These are phyloP conservation scores for Grus americana DNA, from an alignment of 2,113 vertebrate genomes.

Conservation along the genomic window DNA sequence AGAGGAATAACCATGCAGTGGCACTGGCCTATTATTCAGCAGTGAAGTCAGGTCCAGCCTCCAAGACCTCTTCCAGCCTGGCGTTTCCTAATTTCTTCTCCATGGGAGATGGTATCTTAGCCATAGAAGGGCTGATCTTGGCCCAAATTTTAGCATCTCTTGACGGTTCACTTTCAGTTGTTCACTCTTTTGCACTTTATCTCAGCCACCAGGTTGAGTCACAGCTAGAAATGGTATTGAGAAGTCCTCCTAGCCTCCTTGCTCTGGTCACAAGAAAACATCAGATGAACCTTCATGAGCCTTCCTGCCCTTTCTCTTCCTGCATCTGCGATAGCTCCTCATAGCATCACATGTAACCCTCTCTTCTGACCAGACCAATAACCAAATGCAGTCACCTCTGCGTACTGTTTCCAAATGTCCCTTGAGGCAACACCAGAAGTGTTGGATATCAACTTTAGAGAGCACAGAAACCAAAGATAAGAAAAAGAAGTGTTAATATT, in stretches of 20 bases:
- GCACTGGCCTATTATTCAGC: not conserved
- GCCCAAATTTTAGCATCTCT: not conserved
- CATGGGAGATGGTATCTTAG: not conserved
- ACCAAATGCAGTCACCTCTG: not conserved
- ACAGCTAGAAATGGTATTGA: not conserved
- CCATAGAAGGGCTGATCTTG: not conserved
- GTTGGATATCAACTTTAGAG: not conserved
- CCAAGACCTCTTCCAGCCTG: not conserved
- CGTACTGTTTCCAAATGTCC: not conserved
- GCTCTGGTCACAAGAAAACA: not conserved
- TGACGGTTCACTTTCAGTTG: not conserved
- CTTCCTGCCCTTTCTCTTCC: not conserved
- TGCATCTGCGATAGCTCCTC: not conserved
- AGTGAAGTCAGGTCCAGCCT: not conserved
- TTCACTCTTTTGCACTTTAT: not conserved
- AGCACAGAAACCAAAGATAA: not conserved
- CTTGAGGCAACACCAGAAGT: not conserved
- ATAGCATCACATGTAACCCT: not conserved
- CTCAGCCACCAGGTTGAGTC: not conserved
- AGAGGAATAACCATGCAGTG: not conserved
- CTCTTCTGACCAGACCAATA: not conserved
- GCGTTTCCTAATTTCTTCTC: not conserved
- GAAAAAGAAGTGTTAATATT: not conserved
- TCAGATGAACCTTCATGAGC: not conserved
- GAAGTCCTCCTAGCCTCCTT: not conserved